Conservation (phyloP, 2,113 vertebrate species). For the Pheucticus melanocephalus region DNA sequence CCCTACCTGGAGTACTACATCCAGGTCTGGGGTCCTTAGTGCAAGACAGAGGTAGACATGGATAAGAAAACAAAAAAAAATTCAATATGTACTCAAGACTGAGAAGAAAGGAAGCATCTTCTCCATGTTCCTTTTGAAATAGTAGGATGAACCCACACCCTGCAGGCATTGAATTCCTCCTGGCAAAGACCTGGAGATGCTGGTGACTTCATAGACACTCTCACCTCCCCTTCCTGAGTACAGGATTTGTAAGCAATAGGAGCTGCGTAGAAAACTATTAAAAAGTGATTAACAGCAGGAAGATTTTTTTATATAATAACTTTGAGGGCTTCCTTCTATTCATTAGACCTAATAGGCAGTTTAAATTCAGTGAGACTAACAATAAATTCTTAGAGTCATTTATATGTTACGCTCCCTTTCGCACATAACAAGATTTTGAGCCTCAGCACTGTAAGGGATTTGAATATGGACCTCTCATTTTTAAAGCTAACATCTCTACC, state of each 20-base stretch:
- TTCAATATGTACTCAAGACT: neutral
- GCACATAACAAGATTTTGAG: neutral
- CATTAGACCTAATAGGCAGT: neutral
- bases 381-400: neutral
- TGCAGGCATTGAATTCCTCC: neutral
- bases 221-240: neutral
- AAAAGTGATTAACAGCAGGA: neutral
- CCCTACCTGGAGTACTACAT: too few species aligned
- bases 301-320: neutral
- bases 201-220: neutral
- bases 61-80: neutral
- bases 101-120: neutral
- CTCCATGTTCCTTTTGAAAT: neutral
- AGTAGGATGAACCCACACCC: neutral
- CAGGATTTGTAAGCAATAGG: neutral
- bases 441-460: neutral
- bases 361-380: neutral
- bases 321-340: neutral
- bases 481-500: neutral
- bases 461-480: neutral
- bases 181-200: neutral
- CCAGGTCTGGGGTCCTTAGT: neutral
- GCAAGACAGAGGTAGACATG: neutral
- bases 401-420: neutral
- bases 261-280: neutral